Evolutionary conservation across 2,113 vertebrate genomes (phyloP), one percentile per base, ranked within the genome.

Genomic region (Mionectes macconnelli): DNA sequence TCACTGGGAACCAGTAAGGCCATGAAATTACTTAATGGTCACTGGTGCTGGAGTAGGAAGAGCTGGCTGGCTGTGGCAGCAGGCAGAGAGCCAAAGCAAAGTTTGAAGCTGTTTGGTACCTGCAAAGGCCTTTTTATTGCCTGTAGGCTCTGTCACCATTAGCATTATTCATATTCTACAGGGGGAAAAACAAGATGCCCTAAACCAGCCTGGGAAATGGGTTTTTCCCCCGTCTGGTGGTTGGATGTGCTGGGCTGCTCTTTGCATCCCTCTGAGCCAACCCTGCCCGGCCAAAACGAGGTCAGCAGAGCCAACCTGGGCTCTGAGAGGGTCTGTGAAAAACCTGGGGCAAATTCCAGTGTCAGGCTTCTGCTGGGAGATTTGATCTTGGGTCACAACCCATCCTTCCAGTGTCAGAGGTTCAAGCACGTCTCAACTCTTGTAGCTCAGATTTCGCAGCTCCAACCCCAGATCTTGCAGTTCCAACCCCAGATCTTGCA

Each of bases 111-210:
- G 83, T 92, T 89, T 93, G 94, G 92, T 94, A 92, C 86, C 90
- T 95, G 90, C 86, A 78, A 93, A 94, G 68, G 72, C 85, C 68
- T 93, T 96, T 62, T 96, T 93, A 63, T 81, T 92, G 75, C 90
- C 82, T 83, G 67, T 80, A 25, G 85, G 72, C 44, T 93, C 92
- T 90, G 96, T 94, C 94, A 75, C 91, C 76, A 21, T 96, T 47
- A 67, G 56, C 59, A 12, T 95, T 60, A 90, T 92, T 93, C 86
- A 70, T 77, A 16, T 67, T 87, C 59, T 89, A 64, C 11, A 0
- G 12, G 68, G 78, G 94, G 50, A 69, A 84, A 88, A 89, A 25
- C 42, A 39, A 35, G 89, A 86, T 70, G 64, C 79, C 79, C 67
- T 67, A 37, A 90, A 88, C 18, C 21, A 63, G 81, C 50, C 42